Base-by-base conservation (phyloP, 2,797 vertebrate genomes). In the Sebastes matsubarae region DNA sequence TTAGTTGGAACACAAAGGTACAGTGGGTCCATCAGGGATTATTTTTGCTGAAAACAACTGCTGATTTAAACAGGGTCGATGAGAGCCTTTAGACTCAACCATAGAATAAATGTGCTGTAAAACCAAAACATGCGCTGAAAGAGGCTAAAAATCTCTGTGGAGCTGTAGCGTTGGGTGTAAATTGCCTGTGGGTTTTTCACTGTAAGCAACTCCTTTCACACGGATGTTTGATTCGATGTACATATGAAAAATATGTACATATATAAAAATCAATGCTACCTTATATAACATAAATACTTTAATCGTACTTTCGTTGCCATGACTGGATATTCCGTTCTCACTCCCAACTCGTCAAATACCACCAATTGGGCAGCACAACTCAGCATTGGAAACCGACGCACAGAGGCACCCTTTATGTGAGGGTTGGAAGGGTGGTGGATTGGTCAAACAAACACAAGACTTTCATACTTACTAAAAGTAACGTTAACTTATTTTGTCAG, bases 1-100 rank as follows among this genome's bases (percentile, higher is more conserved):
- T 34, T 34, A 0, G 32, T 34, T 34, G 32, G 32, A 34, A 10
- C 32, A 32, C 32, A 32, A 32, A 32, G 32, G 32, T 32, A 12
- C 9, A 27, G 1, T 12, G 42, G 18, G 14, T n/a, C 6, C 50
- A 27, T 50, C 6, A n/a, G 38, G 3, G 32, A 3, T 11, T 5
- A 7, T 36, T 32, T n/a, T 14, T 32, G 22, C 36, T 60, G 18
- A 12, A 36, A 36, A 61, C 18, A 11, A 25, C 38, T 4, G 65
- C 52, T 64, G 14, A 27, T 57, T 57, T 29, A 54, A 71, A 36
- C 34, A 6, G 4, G 14, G 29, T 22, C 25, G 22, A 74, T 22
- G 55, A 70, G 27, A 64, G 20, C 57, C 11, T 27, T 6, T 29
- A 75, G 64, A 76, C 29, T 58, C 9, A 64, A 52, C 18, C 29